Conservation (phyloP, 2,888 invertebrate genomes). For the Papilio protenor region DNA sequence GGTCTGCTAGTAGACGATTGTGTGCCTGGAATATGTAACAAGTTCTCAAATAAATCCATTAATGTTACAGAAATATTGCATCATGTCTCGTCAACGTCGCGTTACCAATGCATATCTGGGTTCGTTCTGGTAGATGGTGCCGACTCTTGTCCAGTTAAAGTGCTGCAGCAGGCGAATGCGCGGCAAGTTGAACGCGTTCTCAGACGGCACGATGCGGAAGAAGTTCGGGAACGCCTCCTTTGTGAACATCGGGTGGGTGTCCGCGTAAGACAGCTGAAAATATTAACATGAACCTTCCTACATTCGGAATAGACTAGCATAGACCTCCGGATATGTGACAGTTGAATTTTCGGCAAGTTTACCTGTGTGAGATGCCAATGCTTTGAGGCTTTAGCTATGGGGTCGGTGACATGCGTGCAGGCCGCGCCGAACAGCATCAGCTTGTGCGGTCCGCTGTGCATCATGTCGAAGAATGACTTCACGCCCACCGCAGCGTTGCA, state of each 20-base stretch:
- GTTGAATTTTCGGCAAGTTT: slow-evolving; percentile 43
- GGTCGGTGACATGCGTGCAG: slow-evolving; percentile 98
- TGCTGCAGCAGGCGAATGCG: slow-evolving; percentile 93
- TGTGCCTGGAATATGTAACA: slow-evolving; percentile 86
- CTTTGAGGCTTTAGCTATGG: slow-evolving; percentile 97
- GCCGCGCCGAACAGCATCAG: slow-evolving; percentile 98
- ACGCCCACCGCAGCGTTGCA: slow-evolving; percentile 97
- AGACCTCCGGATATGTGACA: background rate
- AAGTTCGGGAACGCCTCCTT: slow-evolving; percentile 97
- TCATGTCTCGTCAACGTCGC: slow-evolving; percentile 39
- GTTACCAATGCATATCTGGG: slow-evolving; percentile 95
- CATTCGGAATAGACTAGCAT: background rate
- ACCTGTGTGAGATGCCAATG: slow-evolving; percentile 99
- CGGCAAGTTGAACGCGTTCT: slow-evolving; percentile 97
- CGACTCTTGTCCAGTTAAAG: slow-evolving; percentile 99
- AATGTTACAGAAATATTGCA: background rate
- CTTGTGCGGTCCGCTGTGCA: slow-evolving; percentile 96
- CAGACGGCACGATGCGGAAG: slow-evolving; percentile 98
- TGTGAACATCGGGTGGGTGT: slow-evolving; percentile 98
- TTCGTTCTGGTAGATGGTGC: slow-evolving; percentile 98
- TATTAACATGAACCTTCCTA: background rate
- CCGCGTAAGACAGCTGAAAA: slow-evolving; percentile 95
- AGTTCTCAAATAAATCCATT: background rate
- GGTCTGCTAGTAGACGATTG: slow-evolving; percentile 93
- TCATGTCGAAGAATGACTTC: slow-evolving; percentile 98